Evolutionary conservation across 2,888 invertebrate genomes (phyloP), one percentile per base, ranked within the genome.

Genomic region (Cryptocheilus praepositus): DNA sequence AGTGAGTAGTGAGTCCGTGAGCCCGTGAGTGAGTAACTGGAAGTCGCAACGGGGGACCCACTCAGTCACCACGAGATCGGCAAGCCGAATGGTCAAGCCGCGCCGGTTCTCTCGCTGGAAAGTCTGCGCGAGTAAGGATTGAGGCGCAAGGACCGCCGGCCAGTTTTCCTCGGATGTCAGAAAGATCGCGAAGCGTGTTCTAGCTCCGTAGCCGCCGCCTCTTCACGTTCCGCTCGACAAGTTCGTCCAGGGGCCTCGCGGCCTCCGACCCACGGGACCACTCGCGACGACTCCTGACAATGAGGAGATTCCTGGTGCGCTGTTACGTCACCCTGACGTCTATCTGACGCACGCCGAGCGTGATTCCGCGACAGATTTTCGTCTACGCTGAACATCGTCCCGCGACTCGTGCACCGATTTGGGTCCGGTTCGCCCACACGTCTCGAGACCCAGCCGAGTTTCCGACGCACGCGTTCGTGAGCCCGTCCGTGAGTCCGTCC

Each of bases 1-100:
- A 79, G 82, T 80, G 84, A 85, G 83, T 80, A 83, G 86, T 81
- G 83, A 83, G 84, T 84, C 81, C 82, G 75, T 73, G 81, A 80
- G 76, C 66, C 71, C 79, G 36, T 36, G 79, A 86, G 84, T 83
- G 84, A 86, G 85, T 85, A 85, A 85, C 86, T 85, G 86, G 81
- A 81, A 85, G 85, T 83, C 82, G 81, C 73, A 62, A 72, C 76
- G 71, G 84, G 84, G 79, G 83, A 82, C 82, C 81, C 84, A 83
- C 86, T 87, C 88, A 88, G 88, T 88, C 86, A 86, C 80, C 87
- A 88, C 87, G 86, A 88, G 88, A 88, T 88, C 88, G 88, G 86
- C 88, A 84, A 87, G 83, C 85, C 83, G 88, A 86, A 87, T 88
- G 87, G 88, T 88, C 86, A 85, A 83, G 36, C 80, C 83, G 84